Percentiles rank a stretch among this genome's conserved stretches.
These are phyloP conservation scores for Amiota mariae DNA, from an alignment of 2,888 invertebrate genomes.

Conservation along the genomic window DNA sequence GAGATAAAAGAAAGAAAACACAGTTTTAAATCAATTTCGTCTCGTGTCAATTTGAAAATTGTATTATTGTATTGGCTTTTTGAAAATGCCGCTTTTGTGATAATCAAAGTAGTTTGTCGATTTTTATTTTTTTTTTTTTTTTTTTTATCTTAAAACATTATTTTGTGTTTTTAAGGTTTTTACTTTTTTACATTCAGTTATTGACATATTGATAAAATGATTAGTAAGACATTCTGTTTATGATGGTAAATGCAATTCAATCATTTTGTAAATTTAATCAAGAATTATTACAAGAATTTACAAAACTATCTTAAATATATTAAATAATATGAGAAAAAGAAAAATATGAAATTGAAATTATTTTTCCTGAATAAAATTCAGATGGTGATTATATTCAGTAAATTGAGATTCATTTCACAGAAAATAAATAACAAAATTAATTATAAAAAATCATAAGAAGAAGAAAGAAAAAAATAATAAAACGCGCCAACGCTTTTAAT, in stretches of 20 bases:
- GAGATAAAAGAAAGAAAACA: slow-evolving; percentile 10
- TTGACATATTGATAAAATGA: slow-evolving; percentile 67
- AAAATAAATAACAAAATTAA: background rate
- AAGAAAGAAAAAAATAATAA: background rate
- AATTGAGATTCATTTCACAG: too few relatives aligned
- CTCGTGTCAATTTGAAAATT: slow-evolving; percentile 22
- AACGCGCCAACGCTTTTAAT: background rate
- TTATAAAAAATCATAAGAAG: background rate
- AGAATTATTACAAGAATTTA: too few relatives aligned
- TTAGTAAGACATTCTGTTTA: slow-evolving; percentile 59
- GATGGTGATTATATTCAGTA: too few relatives aligned
- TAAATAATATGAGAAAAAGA: too few relatives aligned
- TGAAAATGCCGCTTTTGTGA: slow-evolving; percentile 30
- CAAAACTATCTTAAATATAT: too few relatives aligned
- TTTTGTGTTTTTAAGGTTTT: slow-evolving; percentile 39
- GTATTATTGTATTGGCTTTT: slow-evolving; percentile 9
- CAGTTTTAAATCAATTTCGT: slow-evolving; percentile 29
- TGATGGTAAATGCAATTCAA: too few relatives aligned
- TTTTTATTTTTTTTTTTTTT: slow-evolving; percentile 35
- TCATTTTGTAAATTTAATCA: too few relatives aligned
- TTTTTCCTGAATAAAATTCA: too few relatives aligned
- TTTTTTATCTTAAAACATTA: slow-evolving; percentile 35
- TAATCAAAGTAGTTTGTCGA: slow-evolving; percentile 42
- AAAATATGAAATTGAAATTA: too few relatives aligned
- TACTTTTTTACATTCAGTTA: slow-evolving; percentile 43